phyloP scores from a whole-genome alignment of 1,140 invertebrate species.

The Sinonovacula constricta region DNA sequence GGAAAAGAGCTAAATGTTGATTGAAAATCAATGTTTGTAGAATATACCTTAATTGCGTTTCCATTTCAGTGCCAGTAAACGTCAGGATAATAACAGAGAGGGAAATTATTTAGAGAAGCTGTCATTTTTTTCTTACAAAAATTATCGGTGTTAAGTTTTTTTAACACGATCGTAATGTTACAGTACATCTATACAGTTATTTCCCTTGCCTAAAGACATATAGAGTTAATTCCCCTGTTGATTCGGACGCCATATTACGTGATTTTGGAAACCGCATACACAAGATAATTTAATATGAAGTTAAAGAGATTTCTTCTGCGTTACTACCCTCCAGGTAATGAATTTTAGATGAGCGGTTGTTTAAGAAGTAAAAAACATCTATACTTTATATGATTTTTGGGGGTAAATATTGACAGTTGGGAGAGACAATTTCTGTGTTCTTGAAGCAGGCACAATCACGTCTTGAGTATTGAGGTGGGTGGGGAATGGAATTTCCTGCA shows the following conservation, averaged over 20 bases:
- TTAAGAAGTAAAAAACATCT: not conserved
- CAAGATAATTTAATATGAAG: constrained; percentile 68
- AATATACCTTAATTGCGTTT: no score
- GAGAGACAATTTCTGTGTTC: not conserved
- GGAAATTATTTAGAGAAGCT: no score
- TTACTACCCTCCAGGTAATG: constrained; percentile 77
- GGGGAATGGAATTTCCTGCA: no score
- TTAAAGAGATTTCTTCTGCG: constrained; percentile 76
- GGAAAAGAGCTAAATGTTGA: no score
- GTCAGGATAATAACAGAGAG: no score
- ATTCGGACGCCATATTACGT: constrained; percentile 62
- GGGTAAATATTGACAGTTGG: not conserved
- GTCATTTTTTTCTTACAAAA: no score
- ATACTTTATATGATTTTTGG: not conserved
- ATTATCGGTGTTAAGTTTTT: no score
- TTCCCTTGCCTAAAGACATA: no score
- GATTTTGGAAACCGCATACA: constrained; percentile 56
- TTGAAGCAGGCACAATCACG: not conserved
- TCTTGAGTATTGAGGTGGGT: not conserved
- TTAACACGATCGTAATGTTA: no score
- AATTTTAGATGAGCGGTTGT: not conserved
- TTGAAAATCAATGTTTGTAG: no score
- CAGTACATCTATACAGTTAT: no score
- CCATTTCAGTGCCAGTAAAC: no score
- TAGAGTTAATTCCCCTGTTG: constrained; percentile 39